Conservation (phyloP, 2,888 invertebrate species). For the Andrena dorsata region DNA sequence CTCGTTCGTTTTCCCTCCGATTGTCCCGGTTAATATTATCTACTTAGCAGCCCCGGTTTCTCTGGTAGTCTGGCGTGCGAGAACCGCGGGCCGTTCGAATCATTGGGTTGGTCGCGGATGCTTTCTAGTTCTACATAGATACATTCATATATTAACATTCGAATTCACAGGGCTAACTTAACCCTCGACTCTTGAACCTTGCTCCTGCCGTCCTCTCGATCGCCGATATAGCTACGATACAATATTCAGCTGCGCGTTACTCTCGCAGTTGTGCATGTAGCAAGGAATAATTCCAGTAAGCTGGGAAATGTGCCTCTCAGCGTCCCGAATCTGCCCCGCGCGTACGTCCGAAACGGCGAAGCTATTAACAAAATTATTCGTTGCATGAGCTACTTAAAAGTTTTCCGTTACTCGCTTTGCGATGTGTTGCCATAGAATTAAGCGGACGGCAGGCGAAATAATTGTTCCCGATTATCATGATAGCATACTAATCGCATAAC, state of each 20-base stretch:
- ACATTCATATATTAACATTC: too few relatives aligned
- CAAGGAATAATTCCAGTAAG: neutral
- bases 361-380: constrained; percentile 61
- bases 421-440: constrained; percentile 43
- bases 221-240: too few relatives aligned
- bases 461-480: constrained; percentile 55
- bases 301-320: constrained; percentile 40
- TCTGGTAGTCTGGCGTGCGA: neutral
- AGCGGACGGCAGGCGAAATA: constrained; percentile 26
- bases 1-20: constrained; percentile 5
- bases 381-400: constrained; percentile 62
- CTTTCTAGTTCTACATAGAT: too few relatives aligned
- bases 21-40: constrained; percentile 1
- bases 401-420: constrained; percentile 57
- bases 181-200: constrained; percentile 2
- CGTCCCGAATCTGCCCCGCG: constrained; percentile 2
- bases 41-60: too few relatives aligned
- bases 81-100: neutral
- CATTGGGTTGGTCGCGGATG: neutral
- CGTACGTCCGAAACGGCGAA: constrained; percentile 42
- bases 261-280: too few relatives aligned
- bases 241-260: too few relatives aligned
- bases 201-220: too few relatives aligned
- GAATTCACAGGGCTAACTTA: neutral
- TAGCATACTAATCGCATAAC: constrained; percentile 63